These are phyloP conservation scores for Manis crassicaudata DNA, from an alignment of 2,797 vertebrate genomes.

Conservation along the genomic window DNA sequence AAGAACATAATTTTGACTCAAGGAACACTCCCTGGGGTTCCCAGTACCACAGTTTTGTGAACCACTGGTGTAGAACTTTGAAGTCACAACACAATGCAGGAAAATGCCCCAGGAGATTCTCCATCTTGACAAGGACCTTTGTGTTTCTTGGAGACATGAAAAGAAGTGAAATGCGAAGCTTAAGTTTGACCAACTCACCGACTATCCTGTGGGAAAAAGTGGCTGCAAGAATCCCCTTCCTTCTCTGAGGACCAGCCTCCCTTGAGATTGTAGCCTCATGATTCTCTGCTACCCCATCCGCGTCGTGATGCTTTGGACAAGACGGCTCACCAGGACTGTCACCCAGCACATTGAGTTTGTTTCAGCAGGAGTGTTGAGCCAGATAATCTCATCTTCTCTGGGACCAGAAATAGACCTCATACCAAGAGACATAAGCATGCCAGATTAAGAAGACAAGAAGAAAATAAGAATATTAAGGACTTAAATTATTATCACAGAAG, in stretches of 20 bases:
- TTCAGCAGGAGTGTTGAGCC: not conserved
- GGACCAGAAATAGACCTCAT: not conserved
- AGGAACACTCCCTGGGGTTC: not conserved
- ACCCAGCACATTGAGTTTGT: not conserved
- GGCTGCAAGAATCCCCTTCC: not conserved
- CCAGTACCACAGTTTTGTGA: not conserved
- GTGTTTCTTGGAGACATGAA: not conserved
- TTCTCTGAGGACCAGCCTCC: not conserved
- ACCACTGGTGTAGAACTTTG: not conserved
- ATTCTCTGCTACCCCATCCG: not conserved
- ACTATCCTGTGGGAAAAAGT: not conserved
- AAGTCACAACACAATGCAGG: not conserved
- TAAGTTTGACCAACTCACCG: rapidly evolving
- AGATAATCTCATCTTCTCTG: not conserved
- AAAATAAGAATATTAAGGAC: not conserved
- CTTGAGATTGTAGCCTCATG: rapidly evolving
- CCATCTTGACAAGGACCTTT: not conserved
- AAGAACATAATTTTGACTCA: not conserved
- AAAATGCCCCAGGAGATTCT: not conserved
- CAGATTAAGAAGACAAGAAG: no score
- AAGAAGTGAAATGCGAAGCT: not conserved
- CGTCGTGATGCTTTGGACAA: no score
- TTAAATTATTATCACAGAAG: not conserved
- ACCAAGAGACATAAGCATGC: not conserved
- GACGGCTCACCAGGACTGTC: no score